These are phyloP conservation scores for Cotesia glomerata DNA, from an alignment of 1,140 invertebrate species.

Conservation along the genomic window DNA sequence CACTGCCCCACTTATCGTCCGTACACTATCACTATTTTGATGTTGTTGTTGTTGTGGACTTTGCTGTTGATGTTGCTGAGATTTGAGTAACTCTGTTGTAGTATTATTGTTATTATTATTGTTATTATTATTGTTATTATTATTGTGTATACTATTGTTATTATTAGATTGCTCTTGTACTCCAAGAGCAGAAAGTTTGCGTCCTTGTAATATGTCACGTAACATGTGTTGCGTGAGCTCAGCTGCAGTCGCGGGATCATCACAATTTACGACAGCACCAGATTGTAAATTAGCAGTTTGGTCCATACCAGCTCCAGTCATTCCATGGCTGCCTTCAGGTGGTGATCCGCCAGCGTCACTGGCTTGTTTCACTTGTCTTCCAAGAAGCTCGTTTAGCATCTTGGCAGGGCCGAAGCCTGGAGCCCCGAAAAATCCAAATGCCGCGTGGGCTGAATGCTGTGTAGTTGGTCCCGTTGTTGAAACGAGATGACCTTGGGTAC, in stretches of 20 bases:
- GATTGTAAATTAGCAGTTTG: constrained; percentile 59
- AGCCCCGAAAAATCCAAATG: constrained; percentile 75
- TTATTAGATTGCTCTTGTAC: constrained; percentile 60
- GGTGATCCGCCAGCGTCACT: constrained; percentile 70
- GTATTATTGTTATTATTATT: constrained; percentile 53
- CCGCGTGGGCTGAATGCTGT: constrained; percentile 61
- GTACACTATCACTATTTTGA: constrained; percentile 60
- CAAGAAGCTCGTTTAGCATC: constrained; percentile 83
- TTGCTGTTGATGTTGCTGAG: constrained; percentile 57
- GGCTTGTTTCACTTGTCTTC: constrained; percentile 76
- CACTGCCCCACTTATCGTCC: constrained; percentile 56
- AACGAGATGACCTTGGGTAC: constrained; percentile 53
- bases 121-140: constrained; percentile 60
- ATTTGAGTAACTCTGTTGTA: constrained; percentile 53
- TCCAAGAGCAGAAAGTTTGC: constrained; percentile 69
- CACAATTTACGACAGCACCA: constrained; percentile 60
- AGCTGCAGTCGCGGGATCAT: constrained; percentile 63
- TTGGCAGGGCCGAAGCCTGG: constrained; percentile 78
- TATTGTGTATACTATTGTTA: constrained; percentile 65
- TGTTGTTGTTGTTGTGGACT: constrained; percentile 45
- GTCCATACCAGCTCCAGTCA: constrained; percentile 60
- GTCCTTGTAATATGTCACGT: constrained; percentile 80
- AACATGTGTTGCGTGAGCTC: constrained; percentile 83
- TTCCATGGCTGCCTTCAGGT: constrained; percentile 60
- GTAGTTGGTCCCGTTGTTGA: constrained; percentile 57